Conservation (phyloP, 1,140 invertebrate genomes). For the Idris sp. region DNA sequence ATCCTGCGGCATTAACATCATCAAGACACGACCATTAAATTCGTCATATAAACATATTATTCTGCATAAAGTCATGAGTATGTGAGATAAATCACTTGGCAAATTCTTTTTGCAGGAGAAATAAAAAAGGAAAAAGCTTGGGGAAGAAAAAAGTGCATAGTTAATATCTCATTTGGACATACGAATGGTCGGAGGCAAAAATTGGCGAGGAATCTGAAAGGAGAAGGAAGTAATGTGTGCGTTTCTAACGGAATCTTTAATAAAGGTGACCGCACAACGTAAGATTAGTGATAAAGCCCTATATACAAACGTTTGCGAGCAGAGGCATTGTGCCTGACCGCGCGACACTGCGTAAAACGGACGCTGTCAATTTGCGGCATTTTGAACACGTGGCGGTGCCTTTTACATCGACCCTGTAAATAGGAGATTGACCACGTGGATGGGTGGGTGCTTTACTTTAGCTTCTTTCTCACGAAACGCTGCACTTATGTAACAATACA, state of each 20-base stretch:
- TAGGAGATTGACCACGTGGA: slow-evolving; percentile 54
- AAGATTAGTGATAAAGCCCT: slow-evolving; percentile 68
- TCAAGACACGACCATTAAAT: slow-evolving; percentile 13
- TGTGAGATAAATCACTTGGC: slow-evolving; percentile 36
- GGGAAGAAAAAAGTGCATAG: slow-evolving; percentile 29
- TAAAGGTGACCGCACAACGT: slow-evolving; percentile 62
- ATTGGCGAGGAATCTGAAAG: slow-evolving; percentile 36
- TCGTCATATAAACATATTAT: slow-evolving; percentile 34
- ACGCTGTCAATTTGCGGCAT: slow-evolving; percentile 65
- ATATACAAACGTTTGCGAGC: slow-evolving; percentile 32
- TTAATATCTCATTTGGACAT: slow-evolving; percentile 57
- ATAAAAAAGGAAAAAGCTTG: slow-evolving; percentile 22
- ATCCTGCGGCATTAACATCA: not conserved
- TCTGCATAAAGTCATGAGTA: slow-evolving; percentile 10
- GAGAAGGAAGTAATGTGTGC: slow-evolving; percentile 45
- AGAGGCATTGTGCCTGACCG: slow-evolving; percentile 63
- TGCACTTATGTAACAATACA: no score
- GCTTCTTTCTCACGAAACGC: slow-evolving; percentile 51
- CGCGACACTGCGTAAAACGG: slow-evolving; percentile 67
- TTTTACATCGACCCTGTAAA: slow-evolving; percentile 65
- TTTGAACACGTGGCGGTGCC: slow-evolving; percentile 65
- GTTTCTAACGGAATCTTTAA: slow-evolving; percentile 68
- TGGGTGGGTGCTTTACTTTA: slow-evolving; percentile 60
- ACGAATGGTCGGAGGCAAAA: slow-evolving; percentile 34
- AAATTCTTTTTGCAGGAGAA: slow-evolving; percentile 9